Percentiles rank a stretch among this genome's conserved stretches.
These are phyloP conservation scores for Pipistrellus kuhlii DNA, from an alignment of 2,797 vertebrate species.

Conservation along the genomic window DNA sequence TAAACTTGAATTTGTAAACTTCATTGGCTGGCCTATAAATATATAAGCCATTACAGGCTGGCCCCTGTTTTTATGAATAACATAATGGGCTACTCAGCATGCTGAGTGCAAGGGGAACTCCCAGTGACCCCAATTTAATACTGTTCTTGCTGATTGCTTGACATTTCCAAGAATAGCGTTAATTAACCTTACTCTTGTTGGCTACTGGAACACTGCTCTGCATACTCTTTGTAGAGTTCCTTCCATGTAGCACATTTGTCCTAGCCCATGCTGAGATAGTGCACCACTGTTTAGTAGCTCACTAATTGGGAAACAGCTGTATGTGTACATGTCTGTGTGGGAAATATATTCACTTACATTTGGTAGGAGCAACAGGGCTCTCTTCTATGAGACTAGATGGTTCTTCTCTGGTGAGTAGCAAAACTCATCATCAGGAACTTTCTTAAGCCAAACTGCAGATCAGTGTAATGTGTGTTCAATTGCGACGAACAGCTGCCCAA, in stretches of 20 bases:
- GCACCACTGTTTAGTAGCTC: not conserved
- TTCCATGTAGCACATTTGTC: not conserved
- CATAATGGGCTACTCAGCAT: slow-evolving; percentile 38
- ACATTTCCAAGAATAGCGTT: slow-evolving; percentile 73
- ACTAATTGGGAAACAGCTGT: not conserved
- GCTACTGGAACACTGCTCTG: not conserved
- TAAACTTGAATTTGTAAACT: slow-evolving; percentile 36
- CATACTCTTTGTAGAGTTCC: not conserved
- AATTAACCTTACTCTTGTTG: slow-evolving; percentile 56
- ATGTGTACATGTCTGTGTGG: not conserved
- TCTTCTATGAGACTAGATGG: not conserved
- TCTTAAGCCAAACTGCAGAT: not conserved
- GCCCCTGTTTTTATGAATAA: slow-evolving; percentile 8
- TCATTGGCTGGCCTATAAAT: not conserved
- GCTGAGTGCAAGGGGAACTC: slow-evolving; percentile 17
- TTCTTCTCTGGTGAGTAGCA: not conserved
- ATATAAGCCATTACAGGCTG: not conserved
- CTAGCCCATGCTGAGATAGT: not conserved
- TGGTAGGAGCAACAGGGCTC: not conserved
- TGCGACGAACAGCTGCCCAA: not conserved
- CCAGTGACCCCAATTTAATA: slow-evolving; percentile 59
- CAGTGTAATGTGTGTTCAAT: not conserved
- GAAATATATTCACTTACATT: not conserved
- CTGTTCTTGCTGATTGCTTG: slow-evolving; percentile 29
- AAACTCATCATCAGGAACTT: not conserved